Evolutionary conservation across 1,140 invertebrate species (phyloP).

Genomic region (Euwallacea similis): DNA sequence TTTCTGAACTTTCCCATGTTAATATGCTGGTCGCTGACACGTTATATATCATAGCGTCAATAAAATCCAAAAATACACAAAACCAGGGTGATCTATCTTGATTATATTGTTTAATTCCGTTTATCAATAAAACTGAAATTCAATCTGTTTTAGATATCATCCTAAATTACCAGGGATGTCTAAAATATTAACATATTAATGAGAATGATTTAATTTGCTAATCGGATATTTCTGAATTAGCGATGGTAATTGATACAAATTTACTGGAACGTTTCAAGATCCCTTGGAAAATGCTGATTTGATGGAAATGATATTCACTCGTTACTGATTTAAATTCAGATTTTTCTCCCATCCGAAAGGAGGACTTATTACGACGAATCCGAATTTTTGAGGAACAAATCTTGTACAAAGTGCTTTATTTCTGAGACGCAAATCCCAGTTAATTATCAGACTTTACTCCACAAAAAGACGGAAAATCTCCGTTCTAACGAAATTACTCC

Average conservation of each 20-base stretch:
- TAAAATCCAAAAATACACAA: not conserved
- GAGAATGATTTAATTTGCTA: not conserved
- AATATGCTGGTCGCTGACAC: not conserved
- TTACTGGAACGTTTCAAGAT: not conserved
- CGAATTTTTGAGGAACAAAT: not conserved
- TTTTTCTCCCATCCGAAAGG: not conserved
- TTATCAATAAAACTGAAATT: not conserved
- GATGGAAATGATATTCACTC: not conserved
- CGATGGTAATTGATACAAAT: not conserved
- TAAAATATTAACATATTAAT: slow-evolving; percentile 2
- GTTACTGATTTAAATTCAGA: not conserved
- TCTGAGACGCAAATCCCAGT: not conserved
- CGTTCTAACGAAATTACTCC: not conserved
- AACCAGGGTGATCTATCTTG: not conserved
- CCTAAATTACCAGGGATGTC: not conserved
- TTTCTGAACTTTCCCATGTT: not conserved
- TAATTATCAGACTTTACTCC: not conserved
- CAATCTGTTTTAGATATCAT: not conserved
- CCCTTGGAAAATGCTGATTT: not conserved
- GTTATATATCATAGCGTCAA: not conserved
- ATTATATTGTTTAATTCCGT: not conserved
- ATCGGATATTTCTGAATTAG: slow-evolving; percentile 4
- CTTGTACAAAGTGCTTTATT: not conserved
- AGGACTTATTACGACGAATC: not conserved
- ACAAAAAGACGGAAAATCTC: not conserved